These are phyloP conservation scores for Callipepla squamata DNA, from an alignment of 2,113 vertebrate species.

Conservation along the genomic window DNA sequence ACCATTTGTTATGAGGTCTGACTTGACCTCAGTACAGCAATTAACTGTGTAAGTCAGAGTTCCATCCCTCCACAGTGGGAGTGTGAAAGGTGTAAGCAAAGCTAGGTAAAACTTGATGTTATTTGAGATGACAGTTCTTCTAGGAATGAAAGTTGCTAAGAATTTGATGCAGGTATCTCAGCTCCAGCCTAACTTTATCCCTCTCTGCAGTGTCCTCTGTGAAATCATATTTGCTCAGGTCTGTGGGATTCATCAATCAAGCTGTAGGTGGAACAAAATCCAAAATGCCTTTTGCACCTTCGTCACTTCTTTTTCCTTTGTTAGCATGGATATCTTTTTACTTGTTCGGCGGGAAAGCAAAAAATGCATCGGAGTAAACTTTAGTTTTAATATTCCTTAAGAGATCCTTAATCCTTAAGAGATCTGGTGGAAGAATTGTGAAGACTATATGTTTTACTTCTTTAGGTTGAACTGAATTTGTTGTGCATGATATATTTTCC, in stretches of 20 bases:
- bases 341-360: neutral
- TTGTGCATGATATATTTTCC: neutral
- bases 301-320: neutral
- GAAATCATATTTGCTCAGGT: neutral
- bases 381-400: neutral
- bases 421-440: neutral
- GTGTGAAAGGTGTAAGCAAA: neutral
- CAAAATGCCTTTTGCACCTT: neutral
- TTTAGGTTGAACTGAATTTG: neutral
- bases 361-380: neutral
- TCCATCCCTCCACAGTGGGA: neutral
- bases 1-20: neutral
- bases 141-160: neutral
- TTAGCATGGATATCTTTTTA: neutral
- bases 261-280: neutral
- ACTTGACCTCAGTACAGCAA: neutral
- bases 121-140: neutral
- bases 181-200: neutral
- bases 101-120: neutral
- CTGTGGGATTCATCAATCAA: neutral
- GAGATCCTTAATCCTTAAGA: neutral
- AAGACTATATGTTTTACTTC: neutral
- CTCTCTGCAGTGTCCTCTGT: neutral
- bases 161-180: neutral
- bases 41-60: neutral